A percentile compares a stretch with the other conserved stretches of the same genome.
Evolutionary conservation across 2,113 vertebrate species (phyloP).

Genomic region (Sula dactylatra): DNA sequence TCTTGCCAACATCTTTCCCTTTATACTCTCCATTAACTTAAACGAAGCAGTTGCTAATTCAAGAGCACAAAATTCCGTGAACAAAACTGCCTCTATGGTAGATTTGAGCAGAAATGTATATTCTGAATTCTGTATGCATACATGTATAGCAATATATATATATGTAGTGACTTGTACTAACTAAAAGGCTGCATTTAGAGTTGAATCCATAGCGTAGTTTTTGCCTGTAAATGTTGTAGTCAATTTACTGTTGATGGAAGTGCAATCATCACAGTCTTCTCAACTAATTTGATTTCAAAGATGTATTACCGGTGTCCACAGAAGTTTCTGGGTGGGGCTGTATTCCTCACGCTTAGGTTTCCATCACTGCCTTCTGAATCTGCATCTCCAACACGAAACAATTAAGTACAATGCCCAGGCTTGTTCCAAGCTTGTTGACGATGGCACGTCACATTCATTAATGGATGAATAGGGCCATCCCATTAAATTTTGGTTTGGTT

Average conservation of each 20-base stretch:
- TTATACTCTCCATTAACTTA: neutral
- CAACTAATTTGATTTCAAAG: neutral
- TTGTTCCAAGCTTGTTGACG: neutral
- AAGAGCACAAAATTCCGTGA: neutral
- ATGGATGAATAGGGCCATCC: neutral
- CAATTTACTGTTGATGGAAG: neutral
- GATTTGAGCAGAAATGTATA: neutral
- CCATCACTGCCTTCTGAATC: neutral
- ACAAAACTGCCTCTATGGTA: neutral
- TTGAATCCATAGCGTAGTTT: neutral
- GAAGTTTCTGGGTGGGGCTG: neutral
- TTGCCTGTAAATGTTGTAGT: neutral
- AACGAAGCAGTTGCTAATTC: neutral
- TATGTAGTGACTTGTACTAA: neutral
- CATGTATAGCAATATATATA: no score
- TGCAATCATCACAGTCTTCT: neutral
- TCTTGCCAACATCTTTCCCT: neutral
- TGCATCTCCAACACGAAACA: neutral
- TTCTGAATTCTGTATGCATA: neutral
- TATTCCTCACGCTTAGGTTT: neutral
- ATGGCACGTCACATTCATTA: neutral
- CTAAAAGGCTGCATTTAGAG: neutral
- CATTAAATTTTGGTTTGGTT: neutral
- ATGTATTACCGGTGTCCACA: neutral
- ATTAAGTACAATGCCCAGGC: neutral